Conservation (phyloP, 2,888 invertebrate genomes). For the Vesta saturnalis region DNA sequence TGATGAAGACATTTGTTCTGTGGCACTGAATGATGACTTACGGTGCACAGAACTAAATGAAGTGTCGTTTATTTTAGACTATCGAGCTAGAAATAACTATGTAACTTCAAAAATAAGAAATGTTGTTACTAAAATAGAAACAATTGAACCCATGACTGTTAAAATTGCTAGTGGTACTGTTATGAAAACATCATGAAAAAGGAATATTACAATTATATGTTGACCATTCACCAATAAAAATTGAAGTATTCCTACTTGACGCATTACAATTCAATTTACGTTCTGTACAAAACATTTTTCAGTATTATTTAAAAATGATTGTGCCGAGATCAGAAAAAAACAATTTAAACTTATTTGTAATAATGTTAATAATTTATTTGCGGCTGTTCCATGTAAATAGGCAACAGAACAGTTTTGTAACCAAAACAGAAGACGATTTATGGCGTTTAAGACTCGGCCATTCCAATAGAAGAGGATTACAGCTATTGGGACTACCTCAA, state of each 20-base stretch:
- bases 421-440: not conserved
- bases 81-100: not conserved
- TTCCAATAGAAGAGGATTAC: not conserved
- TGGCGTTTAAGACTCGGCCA: not conserved
- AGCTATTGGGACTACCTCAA: not conserved
- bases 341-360: too few relatives aligned
- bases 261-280: not conserved
- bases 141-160: not conserved
- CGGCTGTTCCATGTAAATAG: too few relatives aligned
- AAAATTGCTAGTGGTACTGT: not conserved
- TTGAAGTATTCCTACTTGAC: not conserved
- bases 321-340: too few relatives aligned
- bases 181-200: not conserved
- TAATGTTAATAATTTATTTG: too few relatives aligned
- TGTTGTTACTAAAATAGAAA: not conserved
- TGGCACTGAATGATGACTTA: not conserved
- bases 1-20: not conserved
- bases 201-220: not conserved
- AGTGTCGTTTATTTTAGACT: not conserved
- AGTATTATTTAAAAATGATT: not conserved
- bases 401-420: too few relatives aligned
- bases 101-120: not conserved
- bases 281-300: not conserved
- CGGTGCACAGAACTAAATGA: not conserved
- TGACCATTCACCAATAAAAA: not conserved